Conservation (phyloP, 2,888 invertebrate genomes). For the Hetaerina titia region DNA sequence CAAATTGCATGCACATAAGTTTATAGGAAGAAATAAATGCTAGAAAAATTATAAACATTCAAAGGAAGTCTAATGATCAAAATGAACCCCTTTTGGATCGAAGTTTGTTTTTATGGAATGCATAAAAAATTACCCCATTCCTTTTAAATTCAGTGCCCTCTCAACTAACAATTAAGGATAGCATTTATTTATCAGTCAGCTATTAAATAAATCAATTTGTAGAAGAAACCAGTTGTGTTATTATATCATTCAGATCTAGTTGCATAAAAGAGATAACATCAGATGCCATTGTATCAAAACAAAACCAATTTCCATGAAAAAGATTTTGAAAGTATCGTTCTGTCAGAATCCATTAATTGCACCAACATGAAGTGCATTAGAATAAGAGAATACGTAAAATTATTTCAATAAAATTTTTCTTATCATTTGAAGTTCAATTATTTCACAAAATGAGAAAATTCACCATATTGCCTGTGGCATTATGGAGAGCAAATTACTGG, state of each 20-base stretch:
- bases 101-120: constrained; percentile 8
- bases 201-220: background rate
- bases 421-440: background rate
- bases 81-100: background rate
- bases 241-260: no score
- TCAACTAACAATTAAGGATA: background rate
- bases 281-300: background rate
- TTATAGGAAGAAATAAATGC: no score
- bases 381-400: background rate
- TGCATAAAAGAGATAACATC: no score
- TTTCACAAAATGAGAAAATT: background rate
- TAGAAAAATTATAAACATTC: no score
- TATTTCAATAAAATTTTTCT: background rate
- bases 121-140: background rate
- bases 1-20: background rate
- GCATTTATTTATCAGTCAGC: background rate
- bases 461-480: background rate
- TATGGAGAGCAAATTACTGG: background rate
- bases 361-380: background rate
- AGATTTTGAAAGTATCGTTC: background rate
- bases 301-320: background rate
- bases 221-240: no score
- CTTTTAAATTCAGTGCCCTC: background rate
- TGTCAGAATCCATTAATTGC: background rate
- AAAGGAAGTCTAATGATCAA: background rate